Base-by-base conservation (phyloP, 2,113 vertebrate species). In the Sinocyclocheilus rhinocerous region DNA sequence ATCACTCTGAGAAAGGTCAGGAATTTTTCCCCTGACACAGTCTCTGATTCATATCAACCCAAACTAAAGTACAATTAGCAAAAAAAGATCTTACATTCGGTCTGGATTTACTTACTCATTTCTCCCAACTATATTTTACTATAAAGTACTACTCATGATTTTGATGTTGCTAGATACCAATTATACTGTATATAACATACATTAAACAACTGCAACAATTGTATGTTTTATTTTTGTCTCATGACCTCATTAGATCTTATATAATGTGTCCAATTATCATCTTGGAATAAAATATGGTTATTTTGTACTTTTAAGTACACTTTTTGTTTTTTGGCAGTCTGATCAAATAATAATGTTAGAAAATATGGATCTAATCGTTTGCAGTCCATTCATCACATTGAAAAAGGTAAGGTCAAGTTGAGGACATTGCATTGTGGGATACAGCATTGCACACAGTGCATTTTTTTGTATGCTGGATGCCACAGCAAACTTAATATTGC, bases 1-100 rank as follows among this genome's bases (percentile, higher is more conserved):
- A 36, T 10, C 59, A 67, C n/a, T 50, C 8, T 55, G 48, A 77
- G 48, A 77, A 77, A 48, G 72, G 72, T 75, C 72, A 75, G n/a
- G n/a, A 48, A 48, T 24, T 48, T 75, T 48, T 24, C 72, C 42
- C 22, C 3, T 75, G 72, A 48, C 12, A 75, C 22, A 24, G 20
- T 48, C 12, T 75, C 72, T 75, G 72, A 75, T 48, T 48, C 72
- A 75, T 24, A 73, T 48, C 22, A 70, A 36, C 2, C 29, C 67
- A 48, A 75, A 22, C 67, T 33, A 70, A 36, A 9, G 16, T 70
- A 20, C 29, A 20, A 20, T 8, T 16, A 70, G 20, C 18, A 22
- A 33, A 69, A 6, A 36, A 36, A 15, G 12, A 26, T 13, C 29
- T 11, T 39, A 5, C 33, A 22, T 20, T 22, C 11, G 0, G 8